Percentiles rank a stretch among this genome's conserved stretches.
Evolutionary conservation across 2,888 invertebrate genomes (phyloP).

Genomic region (Tigriopus californicus): DNA sequence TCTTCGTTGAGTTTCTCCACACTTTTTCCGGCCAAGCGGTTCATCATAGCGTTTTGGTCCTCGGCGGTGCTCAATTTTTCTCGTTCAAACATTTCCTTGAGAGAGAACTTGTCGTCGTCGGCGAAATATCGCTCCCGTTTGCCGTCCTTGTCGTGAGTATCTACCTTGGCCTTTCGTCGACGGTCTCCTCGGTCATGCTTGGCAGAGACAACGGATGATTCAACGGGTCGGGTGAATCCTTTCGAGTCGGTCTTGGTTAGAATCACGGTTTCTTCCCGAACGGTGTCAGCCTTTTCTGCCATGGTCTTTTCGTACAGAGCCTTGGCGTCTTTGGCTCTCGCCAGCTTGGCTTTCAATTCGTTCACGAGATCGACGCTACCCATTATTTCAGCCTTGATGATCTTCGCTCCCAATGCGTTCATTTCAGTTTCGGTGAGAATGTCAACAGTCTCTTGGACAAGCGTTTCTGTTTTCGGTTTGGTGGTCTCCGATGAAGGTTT

Average conservation of each 20-base stretch:
- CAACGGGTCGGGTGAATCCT: conserved; percentile 19
- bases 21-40: conserved; percentile 44
- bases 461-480: neutral
- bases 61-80: conserved; percentile 54
- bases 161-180: conserved; percentile 26
- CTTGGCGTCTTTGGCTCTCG: conserved; percentile 20
- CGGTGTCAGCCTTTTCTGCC: conserved; percentile 20
- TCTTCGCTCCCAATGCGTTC: conserved; percentile 73
- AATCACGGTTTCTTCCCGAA: conserved; percentile 37
- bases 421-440: conserved; percentile 57
- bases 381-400: conserved; percentile 83
- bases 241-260: conserved; percentile 40
- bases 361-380: conserved; percentile 41
- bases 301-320: conserved; percentile 17
- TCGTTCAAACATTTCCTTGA: conserved; percentile 56
- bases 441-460: conserved; percentile 16
- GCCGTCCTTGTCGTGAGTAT: conserved; percentile 47
- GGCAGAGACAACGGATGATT: conserved; percentile 17
- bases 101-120: conserved; percentile 69
- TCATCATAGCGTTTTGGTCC: conserved; percentile 60
- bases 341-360: conserved; percentile 18
- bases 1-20: conserved; percentile 28
- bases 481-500: neutral
- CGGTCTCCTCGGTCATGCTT: conserved; percentile 20
- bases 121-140: conserved; percentile 63